These are phyloP conservation scores for silkworm (Bombyx mori) DNA, from an alignment of 1,140 invertebrate species.

Conservation along the genomic window ASM3026992v2 NC_085112.1:6094501-6095000, in stretches of 20 bases:
- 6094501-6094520: too few species aligned
- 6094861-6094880: conserved; percentile 10
- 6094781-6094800: not conserved
- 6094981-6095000: not conserved
- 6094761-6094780: not conserved
- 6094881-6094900: conserved; percentile 9
- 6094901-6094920: not conserved
- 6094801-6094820: not conserved
- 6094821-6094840: conserved; percentile 7
- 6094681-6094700: too few species aligned
- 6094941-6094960: too few species aligned
- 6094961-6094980: not conserved
- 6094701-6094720: too few species aligned
- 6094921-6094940: too few species aligned
- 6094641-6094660: not conserved
- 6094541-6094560: too few species aligned
- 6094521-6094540: too few species aligned
- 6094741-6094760: not conserved
- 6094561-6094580: too few species aligned
- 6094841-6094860: conserved; percentile 7
- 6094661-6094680: too few species aligned
- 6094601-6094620: too few species aligned
- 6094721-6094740: not conserved
- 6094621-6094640: too few species aligned
- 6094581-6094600: too few species aligned